Conservation (phyloP, 2,113 vertebrate species). For the Mellivora capensis region DNA sequence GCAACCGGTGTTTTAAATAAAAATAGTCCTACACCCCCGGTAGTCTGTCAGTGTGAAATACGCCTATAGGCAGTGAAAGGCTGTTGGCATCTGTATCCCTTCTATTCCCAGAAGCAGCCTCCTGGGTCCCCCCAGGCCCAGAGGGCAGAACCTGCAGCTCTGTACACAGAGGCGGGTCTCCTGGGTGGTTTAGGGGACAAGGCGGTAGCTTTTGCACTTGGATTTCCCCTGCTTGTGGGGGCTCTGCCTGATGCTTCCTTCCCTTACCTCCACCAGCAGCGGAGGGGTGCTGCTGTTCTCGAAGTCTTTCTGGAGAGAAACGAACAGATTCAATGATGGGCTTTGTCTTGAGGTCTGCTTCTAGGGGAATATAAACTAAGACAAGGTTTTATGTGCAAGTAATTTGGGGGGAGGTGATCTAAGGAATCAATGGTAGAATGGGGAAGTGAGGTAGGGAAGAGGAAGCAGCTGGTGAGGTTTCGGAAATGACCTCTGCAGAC, state of each 20-base stretch:
- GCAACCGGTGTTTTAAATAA: slow-evolving; percentile 77
- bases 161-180: not conserved
- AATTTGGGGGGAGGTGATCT: not conserved
- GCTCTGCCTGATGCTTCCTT: not conserved
- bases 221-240: not conserved
- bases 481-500: not conserved
- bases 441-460: not conserved
- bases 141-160: not conserved
- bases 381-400: not conserved
- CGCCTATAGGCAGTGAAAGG: slow-evolving; percentile 52
- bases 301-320: not conserved
- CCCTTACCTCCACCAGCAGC: too few species aligned
- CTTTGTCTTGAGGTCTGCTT: not conserved
- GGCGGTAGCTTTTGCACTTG: not conserved
- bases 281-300: not conserved
- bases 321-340: not conserved
- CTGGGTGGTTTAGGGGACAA: not conserved
- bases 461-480: not conserved
- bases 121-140: not conserved
- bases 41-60: slow-evolving; percentile 56
- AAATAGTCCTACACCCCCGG: slow-evolving; percentile 59
- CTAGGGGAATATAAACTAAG: not conserved
- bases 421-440: not conserved
- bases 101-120: not conserved
- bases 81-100: slow-evolving; percentile 43